Evolutionary conservation across 2,113 vertebrate genomes (phyloP).

Genomic region (Leptocoma aspasia): DNA sequence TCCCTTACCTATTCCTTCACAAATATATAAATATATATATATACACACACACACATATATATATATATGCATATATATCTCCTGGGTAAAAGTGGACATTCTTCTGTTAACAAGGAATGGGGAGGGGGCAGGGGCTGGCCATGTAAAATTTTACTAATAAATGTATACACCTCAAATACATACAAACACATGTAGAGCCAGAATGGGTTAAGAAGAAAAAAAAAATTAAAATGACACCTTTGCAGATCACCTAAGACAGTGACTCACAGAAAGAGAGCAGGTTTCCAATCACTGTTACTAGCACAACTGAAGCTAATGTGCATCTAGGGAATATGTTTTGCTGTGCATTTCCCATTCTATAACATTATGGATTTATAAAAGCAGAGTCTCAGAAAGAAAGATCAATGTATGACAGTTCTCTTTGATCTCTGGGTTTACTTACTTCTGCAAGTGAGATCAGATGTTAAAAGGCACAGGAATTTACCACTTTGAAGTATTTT

Average conservation of each 20-base stretch:
- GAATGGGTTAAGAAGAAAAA: background rate
- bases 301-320: slow-evolving; percentile 13
- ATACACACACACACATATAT: background rate
- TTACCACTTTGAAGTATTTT: slow-evolving; percentile 51
- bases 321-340: background rate
- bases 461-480: slow-evolving; percentile 46
- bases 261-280: background rate
- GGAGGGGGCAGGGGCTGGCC: fast-evolving
- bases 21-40: fast-evolving
- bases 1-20: background rate
- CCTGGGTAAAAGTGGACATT: background rate
- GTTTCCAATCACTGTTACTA: background rate
- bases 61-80: too few species aligned
- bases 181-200: background rate
- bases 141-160: background rate
- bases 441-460: slow-evolving; percentile 29
- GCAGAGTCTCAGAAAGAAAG: slow-evolving; percentile 28
- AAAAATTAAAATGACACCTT: background rate
- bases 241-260: background rate
- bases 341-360: slow-evolving; percentile 1
- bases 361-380: slow-evolving; percentile 46
- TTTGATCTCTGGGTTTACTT: slow-evolving; percentile 58
- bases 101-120: background rate
- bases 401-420: slow-evolving; percentile 31
- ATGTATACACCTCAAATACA: background rate